Evolutionary conservation across 2,888 invertebrate species (phyloP).

Genomic region (Zaprionus bogoriensis): DNA sequence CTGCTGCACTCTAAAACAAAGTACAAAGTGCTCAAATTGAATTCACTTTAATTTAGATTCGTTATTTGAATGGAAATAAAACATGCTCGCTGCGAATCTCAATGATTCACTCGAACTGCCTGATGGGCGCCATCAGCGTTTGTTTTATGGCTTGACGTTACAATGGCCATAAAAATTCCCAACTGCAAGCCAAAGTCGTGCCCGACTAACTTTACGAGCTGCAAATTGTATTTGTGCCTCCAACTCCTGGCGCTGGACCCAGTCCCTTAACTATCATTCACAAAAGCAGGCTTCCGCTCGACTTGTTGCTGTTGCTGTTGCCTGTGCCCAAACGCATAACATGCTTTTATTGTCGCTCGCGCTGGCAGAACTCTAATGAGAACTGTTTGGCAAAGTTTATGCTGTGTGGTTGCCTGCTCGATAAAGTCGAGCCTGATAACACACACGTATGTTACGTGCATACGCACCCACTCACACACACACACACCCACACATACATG

Average conservation of each 20-base stretch:
- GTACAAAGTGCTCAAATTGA: no score
- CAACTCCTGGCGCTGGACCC: not conserved
- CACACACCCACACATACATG: constrained; percentile 1
- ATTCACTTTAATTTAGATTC: no score
- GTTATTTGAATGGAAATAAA: not conserved
- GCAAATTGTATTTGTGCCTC: constrained; percentile 52
- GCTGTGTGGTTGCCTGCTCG: constrained; percentile 1
- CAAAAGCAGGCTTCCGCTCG: constrained; percentile 25
- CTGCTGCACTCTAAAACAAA: not conserved
- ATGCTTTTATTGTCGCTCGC: constrained; percentile 37
- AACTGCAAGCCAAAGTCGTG: constrained; percentile 1
- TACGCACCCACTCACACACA: not conserved
- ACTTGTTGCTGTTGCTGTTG: constrained; percentile 34
- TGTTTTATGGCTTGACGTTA: constrained; percentile 49
- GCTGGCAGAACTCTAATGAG: constrained; percentile 47
- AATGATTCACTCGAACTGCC: constrained; percentile 42
- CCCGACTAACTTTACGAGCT: constrained; percentile 50
- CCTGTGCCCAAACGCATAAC: constrained; percentile 22
- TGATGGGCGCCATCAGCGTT: constrained; percentile 33
- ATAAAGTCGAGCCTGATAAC: constrained; percentile 34
- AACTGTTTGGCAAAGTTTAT: constrained; percentile 41
- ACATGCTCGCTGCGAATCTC: constrained; percentile 36
- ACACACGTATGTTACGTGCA: not conserved
- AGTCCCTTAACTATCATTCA: constrained; percentile 33
- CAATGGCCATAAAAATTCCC: constrained; percentile 39